Base-by-base conservation (phyloP, 2,888 invertebrate genomes). In the Iselma pallidipennis region DNA sequence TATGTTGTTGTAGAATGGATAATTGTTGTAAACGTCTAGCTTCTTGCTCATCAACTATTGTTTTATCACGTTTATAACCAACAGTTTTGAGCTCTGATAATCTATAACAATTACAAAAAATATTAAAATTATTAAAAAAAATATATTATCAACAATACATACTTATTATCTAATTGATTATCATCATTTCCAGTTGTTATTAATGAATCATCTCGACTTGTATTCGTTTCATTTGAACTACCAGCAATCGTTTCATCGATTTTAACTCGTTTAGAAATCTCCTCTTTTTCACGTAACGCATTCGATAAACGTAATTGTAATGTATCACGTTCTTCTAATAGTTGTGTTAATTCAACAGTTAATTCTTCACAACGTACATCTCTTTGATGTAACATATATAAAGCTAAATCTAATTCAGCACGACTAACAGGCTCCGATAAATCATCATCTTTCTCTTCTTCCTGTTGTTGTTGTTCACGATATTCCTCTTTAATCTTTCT, bases 321-420 rank as follows among this genome's bases (percentile, higher is more conserved):
- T 0, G 91, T 91, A 75, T 95, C 95, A 56, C 95, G 85, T 78
- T 95, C 95, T 78, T 94, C 94, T 50, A 95, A 80, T 49, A 95
- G 81, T 78, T 89, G 90, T 67, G 91, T 91, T 55, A 95, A 82
- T 78, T 95, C 95, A 73, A 91, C 85, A 0, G 94, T 94, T 61
- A 95, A 83, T 79, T 95, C 94, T 75, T 95, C 94, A 77, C 92
- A 92, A 1, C 92, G 86, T 61, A 94, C 91, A 70, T 95, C 94
- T 66, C 94, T 85, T 75, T 94, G 92, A 78, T 95, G 94, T 55
- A 95, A 82, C 89, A 92, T 91, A 75, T 93, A 93, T 45, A 93
- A 79, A 0, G 94, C 92, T 55, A 92, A 82, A 75, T 94, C 93
- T 55, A 94, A 81, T 78, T 94, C 92, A 0, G 89, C 87, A 74